Evolutionary conservation across 2,888 invertebrate species (phyloP).

Genomic region (Eupithecia insigniata): DNA sequence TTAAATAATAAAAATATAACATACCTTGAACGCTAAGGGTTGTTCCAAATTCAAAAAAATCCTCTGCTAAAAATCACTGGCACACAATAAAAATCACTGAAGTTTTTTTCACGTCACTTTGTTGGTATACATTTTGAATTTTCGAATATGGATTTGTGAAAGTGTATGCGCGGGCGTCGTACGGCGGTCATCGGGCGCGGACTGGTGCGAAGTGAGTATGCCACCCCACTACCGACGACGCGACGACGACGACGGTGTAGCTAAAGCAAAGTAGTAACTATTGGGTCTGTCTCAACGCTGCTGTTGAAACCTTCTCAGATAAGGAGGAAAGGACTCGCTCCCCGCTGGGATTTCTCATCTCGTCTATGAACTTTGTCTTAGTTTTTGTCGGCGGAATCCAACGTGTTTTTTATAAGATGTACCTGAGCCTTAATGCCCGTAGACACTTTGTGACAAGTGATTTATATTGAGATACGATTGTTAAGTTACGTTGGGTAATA

Average conservation of each 20-base stretch:
- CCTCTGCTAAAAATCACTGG: conserved; percentile 60
- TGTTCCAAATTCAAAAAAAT: conserved; percentile 61
- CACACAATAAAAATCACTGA: conserved; percentile 46
- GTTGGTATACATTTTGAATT: conserved; percentile 72
- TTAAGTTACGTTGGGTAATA: conserved; percentile 23
- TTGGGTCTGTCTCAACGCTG: conserved; percentile 48
- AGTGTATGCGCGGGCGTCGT: conserved; percentile 70
- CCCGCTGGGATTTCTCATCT: conserved; percentile 73
- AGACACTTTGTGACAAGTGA: conserved; percentile 36
- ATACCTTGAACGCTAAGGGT: conserved; percentile 71
- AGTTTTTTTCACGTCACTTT: conserved; percentile 69
- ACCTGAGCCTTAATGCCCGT: conserved; percentile 43
- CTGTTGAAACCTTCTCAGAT: conserved; percentile 73
- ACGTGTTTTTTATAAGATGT: conserved; percentile 50
- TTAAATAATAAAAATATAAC: conserved; percentile 19
- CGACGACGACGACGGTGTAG: too few species aligned
- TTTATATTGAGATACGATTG: conserved; percentile 36
- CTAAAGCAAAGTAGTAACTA: conserved; percentile 11
- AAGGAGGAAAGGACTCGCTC: conserved; percentile 66
- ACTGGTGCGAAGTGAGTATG: conserved; percentile 65
- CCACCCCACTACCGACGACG: conserved; percentile 72
- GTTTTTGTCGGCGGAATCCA: conserved; percentile 63
- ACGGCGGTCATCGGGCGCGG: conserved; percentile 65
- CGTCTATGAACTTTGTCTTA: conserved; percentile 70
- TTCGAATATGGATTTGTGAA: conserved; percentile 56